Conservation (phyloP, 1,140 invertebrate genomes). For the Cyclargus thomasi region DNA sequence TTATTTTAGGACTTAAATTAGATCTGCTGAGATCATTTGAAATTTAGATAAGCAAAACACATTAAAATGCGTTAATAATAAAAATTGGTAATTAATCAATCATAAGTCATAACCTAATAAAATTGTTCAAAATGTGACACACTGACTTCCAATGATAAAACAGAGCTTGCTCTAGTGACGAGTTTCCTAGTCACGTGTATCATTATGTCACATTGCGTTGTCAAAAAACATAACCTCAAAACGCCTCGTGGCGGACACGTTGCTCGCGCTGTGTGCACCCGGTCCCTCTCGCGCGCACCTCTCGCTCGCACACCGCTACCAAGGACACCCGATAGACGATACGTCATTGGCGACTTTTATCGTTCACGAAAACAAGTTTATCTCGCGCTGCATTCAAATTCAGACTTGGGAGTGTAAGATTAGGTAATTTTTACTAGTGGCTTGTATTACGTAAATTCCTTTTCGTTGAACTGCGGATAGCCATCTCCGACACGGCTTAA, state of each 20-base stretch:
- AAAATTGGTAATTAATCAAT: too few species aligned
- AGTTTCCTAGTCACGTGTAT: background rate
- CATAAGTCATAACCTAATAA: background rate
- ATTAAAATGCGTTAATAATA: too few species aligned
- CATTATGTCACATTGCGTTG: conserved; percentile 12
- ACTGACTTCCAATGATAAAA: background rate
- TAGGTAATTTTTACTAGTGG: background rate
- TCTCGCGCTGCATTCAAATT: background rate
- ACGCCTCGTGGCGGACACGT: conserved; percentile 19
- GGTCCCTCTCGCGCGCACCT: background rate
- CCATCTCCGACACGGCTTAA: background rate
- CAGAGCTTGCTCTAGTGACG: background rate
- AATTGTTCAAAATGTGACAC: background rate
- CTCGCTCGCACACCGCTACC: conserved; percentile 16
- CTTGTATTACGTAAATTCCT: background rate
- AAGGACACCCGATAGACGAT: conserved; percentile 23
- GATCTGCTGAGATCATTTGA: too few species aligned
- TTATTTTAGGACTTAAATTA: too few species aligned
- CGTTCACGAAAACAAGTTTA: conserved; percentile 12
- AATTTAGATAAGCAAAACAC: too few species aligned
- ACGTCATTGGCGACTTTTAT: conserved; percentile 12
- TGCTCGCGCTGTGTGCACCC: conserved; percentile 1
- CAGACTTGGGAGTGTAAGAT: background rate
- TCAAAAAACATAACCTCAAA: conserved; percentile 22
- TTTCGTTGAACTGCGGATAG: background rate